Percentiles rank a stretch among this genome's conserved stretches.
phyloP scores from a whole-genome alignment of 2,888 invertebrate genomes.

The Harpalus rubripes region DNA sequence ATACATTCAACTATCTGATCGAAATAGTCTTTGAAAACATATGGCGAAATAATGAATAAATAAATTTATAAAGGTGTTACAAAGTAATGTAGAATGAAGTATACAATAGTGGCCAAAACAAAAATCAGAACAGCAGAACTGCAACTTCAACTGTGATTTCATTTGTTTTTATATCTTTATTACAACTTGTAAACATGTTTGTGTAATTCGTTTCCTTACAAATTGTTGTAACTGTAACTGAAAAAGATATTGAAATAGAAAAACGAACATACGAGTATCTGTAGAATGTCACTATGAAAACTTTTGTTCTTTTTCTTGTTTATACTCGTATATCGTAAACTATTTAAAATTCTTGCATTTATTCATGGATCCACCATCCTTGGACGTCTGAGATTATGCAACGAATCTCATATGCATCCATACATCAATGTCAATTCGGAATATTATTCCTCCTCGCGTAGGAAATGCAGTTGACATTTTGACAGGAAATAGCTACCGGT shows the following conservation, averaged over 20 bases:
- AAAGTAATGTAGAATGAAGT: too few relatives aligned
- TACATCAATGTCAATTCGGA: background rate
- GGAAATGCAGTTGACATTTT: background rate
- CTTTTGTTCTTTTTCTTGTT: background rate
- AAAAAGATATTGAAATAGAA: background rate
- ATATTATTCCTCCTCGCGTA: background rate
- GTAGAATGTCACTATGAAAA: background rate
- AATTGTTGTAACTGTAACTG: background rate
- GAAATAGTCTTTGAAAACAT: too few relatives aligned
- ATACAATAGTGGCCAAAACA: too few relatives aligned
- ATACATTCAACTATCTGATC: too few relatives aligned
- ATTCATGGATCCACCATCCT: background rate
- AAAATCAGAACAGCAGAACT: too few relatives aligned
- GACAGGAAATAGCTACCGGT: background rate
- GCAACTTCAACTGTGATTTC: too few relatives aligned
- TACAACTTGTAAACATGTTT: background rate
- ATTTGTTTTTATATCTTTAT: background rate
- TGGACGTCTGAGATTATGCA: background rate
- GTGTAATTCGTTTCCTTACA: background rate
- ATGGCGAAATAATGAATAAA: too few relatives aligned
- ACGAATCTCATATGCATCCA: background rate
- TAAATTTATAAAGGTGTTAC: too few relatives aligned
- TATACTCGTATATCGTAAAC: background rate
- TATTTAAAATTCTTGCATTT: background rate
- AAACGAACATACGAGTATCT: background rate